Conservation (phyloP, 2,888 invertebrate species). For the Coecobrya sp. region DNA sequence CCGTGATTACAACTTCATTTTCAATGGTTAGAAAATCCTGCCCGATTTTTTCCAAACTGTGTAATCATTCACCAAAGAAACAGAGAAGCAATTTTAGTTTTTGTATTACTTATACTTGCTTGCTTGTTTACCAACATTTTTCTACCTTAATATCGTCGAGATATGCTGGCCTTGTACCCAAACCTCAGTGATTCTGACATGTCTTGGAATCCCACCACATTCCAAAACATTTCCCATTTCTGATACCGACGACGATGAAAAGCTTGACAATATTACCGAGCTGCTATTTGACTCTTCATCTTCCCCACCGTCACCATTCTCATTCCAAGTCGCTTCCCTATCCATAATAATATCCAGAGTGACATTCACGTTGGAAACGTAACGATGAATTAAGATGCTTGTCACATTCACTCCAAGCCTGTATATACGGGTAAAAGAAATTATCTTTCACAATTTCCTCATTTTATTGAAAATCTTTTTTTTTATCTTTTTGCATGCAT, state of each 20-base stretch:
- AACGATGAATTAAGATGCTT: slow-evolving; percentile 7
- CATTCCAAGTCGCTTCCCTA: background rate
- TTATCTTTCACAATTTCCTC: background rate
- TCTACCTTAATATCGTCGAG: slow-evolving; percentile 40
- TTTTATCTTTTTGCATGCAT: background rate
- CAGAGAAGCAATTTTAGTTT: background rate
- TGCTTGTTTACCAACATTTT: background rate
- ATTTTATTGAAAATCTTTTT: too few species aligned
- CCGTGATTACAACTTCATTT: slow-evolving; percentile 15
- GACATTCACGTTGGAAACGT: background rate
- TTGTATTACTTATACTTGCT: background rate
- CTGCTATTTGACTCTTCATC: background rate
- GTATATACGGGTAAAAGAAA: too few species aligned
- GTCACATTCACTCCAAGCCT: slow-evolving; percentile 27
- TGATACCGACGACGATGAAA: background rate
- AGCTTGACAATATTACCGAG: too few species aligned
- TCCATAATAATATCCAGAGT: background rate
- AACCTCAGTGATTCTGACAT: slow-evolving; percentile 39
- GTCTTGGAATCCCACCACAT: slow-evolving; percentile 27
- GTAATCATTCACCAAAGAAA: background rate
- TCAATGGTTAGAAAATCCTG: background rate
- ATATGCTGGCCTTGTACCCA: slow-evolving; percentile 61
- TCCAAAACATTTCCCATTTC: background rate
- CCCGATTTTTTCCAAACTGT: slow-evolving; percentile 27
- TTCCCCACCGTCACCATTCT: too few species aligned